Conservation (phyloP, 2,888 invertebrate genomes). For the Stratiomys singularior region DNA sequence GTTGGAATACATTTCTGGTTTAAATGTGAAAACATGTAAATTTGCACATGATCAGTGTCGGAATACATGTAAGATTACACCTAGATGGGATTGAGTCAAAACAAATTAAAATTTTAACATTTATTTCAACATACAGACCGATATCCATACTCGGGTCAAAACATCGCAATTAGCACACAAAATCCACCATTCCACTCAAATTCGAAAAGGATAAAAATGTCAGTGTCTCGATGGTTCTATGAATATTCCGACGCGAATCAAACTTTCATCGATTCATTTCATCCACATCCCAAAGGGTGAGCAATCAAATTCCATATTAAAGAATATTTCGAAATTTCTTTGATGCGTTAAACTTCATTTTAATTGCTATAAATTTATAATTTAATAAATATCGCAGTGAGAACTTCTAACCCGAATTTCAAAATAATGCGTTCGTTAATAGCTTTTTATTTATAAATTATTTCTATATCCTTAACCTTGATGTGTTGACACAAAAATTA, state of each 20-base stretch:
- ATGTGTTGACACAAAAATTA: too few species aligned
- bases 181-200: constrained; percentile 60
- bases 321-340: too few species aligned
- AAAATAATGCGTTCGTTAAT: too few species aligned
- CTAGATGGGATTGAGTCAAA: neutral
- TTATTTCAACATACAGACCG: too few species aligned
- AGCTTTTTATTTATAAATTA: too few species aligned
- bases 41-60: constrained; percentile 62
- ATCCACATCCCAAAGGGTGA: constrained; percentile 59
- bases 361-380: too few species aligned
- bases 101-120: neutral
- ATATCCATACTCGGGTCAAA: constrained; percentile 60
- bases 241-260: constrained; percentile 62
- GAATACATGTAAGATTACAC: constrained; percentile 56
- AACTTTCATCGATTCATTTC: constrained; percentile 58
- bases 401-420: too few species aligned
- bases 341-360: too few species aligned
- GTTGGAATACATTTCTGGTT: constrained; percentile 59
- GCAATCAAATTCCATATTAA: constrained; percentile 47
- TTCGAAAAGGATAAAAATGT: constrained; percentile 60
- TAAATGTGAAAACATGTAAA: constrained; percentile 61
- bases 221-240: constrained; percentile 61
- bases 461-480: too few species aligned
- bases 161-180: constrained; percentile 62
- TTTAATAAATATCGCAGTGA: too few species aligned